These are phyloP conservation scores for Diaprepes abbreviatus DNA, from an alignment of 2,888 invertebrate species.

Conservation along the genomic window DNA sequence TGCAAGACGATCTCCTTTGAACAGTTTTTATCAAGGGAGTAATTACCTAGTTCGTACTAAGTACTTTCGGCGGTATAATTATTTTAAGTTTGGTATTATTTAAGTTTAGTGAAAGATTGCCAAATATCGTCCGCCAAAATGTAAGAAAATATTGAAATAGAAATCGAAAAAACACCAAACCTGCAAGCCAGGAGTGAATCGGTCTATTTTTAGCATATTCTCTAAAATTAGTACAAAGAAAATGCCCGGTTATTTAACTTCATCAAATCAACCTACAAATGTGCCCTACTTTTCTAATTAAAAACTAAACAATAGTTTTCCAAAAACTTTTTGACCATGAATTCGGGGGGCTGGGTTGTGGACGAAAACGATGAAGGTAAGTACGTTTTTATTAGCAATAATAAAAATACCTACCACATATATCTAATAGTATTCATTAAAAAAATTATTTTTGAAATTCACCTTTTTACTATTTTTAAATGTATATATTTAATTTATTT, in stretches of 20 bases:
- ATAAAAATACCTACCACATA: constrained; percentile 40
- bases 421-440: no score
- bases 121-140: neutral
- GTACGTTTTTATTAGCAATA: neutral
- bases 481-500: no score
- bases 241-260: constrained; percentile 33
- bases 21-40: no score
- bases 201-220: constrained; percentile 28
- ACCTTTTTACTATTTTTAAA: no score
- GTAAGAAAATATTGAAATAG: constrained; percentile 6
- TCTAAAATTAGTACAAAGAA: constrained; percentile 34
- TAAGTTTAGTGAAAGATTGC: constrained; percentile 4
- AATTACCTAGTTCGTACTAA: no score
- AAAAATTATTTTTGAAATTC: no score
- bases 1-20: no score
- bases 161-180: constrained; percentile 12
- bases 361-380: constrained; percentile 67
- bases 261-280: constrained; percentile 15
- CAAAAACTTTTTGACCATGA: constrained; percentile 55
- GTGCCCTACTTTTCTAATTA: neutral
- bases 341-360: constrained; percentile 66
- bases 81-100: neutral
- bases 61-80: no score
- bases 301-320: neutral
- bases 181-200: neutral